Base-by-base conservation (phyloP, 2,113 vertebrate species). In the Pachypanchax playfairii region DNA sequence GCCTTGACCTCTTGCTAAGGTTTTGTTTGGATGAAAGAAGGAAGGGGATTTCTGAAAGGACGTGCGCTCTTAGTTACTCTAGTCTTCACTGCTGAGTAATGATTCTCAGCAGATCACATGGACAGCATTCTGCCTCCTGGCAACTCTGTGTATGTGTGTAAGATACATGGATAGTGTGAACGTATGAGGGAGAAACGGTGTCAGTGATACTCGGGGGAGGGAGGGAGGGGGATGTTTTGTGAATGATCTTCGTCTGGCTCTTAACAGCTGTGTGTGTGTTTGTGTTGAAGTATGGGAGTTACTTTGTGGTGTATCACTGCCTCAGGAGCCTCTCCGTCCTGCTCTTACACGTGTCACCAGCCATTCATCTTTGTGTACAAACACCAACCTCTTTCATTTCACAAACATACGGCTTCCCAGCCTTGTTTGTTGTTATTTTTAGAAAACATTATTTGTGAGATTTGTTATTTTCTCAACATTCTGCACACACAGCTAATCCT, bases 11-110 rank as follows among this genome's bases (percentile, higher is more conserved):
- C 50, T 55, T 6, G 9, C 51, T 43, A 12, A 17, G 26, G 33
- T 22, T 28, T 39, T 21, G 57, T 29, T 39, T 4, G 0, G 35
- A 1, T 25, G 18, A 55, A 25, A 73, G 71, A 76, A 54, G 61
- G 77, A 77, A 80, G 58, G 39, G 41, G 53, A 52, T 14, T 55
- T 84, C 25, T 64, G 44, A 82, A 47, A 54, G 75, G 82, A 87
- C 88, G 84, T 88, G 84, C 55, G 77, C 74, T 44, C 62, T 65
- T n/a, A n/a, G n/a, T n/a, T n/a, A 5, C 65, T 85, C 79, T 54
- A 75, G 70, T 81, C 41, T 74, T 65, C 85, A 77, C 63, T 91
- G 91, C 91, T 91, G 91, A 92, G 86, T 91, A 91, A 91, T 91
- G 91, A 86, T 89, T 92, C 87, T 87, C 80, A 79, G 84, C 86